phyloP scores from a whole-genome alignment of 2,113 vertebrate species.

The Ornithorhynchus anatinus region DNA sequence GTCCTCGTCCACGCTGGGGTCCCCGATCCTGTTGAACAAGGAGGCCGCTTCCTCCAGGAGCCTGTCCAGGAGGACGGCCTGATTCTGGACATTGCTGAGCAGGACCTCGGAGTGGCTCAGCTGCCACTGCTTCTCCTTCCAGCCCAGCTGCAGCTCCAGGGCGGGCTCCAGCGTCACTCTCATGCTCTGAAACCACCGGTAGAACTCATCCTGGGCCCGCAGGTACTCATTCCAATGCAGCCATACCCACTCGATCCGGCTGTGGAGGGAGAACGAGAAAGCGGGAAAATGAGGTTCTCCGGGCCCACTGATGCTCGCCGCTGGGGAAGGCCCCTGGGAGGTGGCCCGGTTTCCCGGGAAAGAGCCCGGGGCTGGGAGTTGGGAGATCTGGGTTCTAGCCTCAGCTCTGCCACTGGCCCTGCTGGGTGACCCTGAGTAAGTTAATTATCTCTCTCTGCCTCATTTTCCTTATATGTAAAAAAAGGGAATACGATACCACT shows the following conservation, averaged over 20 bases:
- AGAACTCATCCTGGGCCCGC: slow-evolving; percentile 86
- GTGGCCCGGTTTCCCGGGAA: no score
- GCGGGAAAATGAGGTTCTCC: neutral
- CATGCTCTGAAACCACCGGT: slow-evolving; percentile 82
- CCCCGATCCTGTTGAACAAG: slow-evolving; percentile 83
- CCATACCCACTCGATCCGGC: slow-evolving; percentile 98
- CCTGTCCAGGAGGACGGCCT: slow-evolving; percentile 80
- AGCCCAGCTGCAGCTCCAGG: slow-evolving; percentile 84
- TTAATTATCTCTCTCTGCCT: no score
- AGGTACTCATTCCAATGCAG: slow-evolving; percentile 95
- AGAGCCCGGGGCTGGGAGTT: no score
- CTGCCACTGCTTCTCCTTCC: slow-evolving; percentile 94
- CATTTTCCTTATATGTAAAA: no score
- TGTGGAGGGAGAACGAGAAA: slow-evolving; percentile 40
- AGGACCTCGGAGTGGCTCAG: slow-evolving; percentile 82
- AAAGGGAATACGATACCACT: no score
- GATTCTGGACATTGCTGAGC: slow-evolving; percentile 76
- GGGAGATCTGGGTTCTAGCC: no score
- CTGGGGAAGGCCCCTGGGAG: no score
- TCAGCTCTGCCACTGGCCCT: no score
- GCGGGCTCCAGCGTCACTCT: slow-evolving; percentile 73
- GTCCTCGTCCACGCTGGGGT: slow-evolving; percentile 82
- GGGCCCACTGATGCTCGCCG: fast-evolving
- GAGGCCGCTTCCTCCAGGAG: slow-evolving; percentile 86
- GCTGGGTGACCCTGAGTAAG: no score